Base-by-base conservation (phyloP, 2,888 invertebrate genomes). In the Caenorhabditis sp. region DNA sequence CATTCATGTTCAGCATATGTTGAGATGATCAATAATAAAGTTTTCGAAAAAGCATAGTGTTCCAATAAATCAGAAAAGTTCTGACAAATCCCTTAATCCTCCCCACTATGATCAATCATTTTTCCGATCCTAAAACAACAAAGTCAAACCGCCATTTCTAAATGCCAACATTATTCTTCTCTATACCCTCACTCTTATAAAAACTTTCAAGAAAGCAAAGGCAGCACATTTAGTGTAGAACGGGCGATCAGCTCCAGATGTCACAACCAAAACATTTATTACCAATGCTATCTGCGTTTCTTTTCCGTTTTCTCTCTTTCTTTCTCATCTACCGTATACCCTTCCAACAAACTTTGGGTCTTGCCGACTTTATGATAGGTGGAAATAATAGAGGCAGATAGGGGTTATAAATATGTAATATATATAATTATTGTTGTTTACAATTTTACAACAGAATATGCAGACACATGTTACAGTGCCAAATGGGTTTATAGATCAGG, bases 241-340 rank as follows among this genome's bases (percentile, higher is more conserved):
- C 43, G 43, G 31, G 3, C 43, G 43, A 43, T 43, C 43, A 43
- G 43, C 43, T 43, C 43, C 43, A 43, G 43, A 43, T 43, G 43
- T 43, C 43, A 43, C 43, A 43, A 43, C 43, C 43, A 43, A 43
- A 43, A 43, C 43, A 43, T 43, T 43, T 43, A 43, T 43, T 43
- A 43, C 43, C 43, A 43, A 43, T 17, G 14, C 43, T 17, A 12
- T 43, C 43, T 17, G 17, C 43, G 31, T 31, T 43, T 43, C 17
- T 43, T 43, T 17, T 43, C 17, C 17, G 3, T 7, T 17, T 17
- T 17, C 17, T 17, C 43, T 43, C 43, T 43, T 14, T 31, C 31
- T 31, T 14, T 3, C 43, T 43, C 14, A 10, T 43, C 14, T 17
- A 10, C 43, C 17, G 17, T 43, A 43, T 14, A 7, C 17, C 43